Conservation (phyloP, 2,113 vertebrate genomes). For the Paedocypris sp. region DNA sequence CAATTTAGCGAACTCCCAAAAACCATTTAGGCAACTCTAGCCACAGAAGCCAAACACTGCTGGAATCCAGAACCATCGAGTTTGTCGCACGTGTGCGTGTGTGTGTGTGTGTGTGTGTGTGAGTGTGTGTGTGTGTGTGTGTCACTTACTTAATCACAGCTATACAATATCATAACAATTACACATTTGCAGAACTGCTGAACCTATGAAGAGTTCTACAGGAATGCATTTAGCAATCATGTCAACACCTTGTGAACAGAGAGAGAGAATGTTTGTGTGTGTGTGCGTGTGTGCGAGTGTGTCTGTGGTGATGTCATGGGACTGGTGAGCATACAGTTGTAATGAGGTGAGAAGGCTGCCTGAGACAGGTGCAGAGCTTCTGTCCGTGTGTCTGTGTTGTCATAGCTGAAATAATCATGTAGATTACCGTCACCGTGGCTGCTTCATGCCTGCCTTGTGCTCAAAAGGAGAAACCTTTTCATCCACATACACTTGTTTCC, state of each 20-base stretch:
- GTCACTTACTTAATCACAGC: not conserved
- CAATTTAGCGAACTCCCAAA: too few relatives aligned
- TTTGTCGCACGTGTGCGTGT: too few relatives aligned
- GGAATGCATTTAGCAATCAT: not conserved
- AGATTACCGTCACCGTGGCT: conserved; percentile 32
- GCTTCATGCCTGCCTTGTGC: conserved; percentile 33
- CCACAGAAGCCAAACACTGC: too few relatives aligned
- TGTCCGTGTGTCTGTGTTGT: conserved; percentile 18
- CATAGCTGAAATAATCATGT: conserved; percentile 1
- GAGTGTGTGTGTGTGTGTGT: not conserved
- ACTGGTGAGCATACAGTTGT: conserved; percentile 23
- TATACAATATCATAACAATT: conserved; percentile 6
- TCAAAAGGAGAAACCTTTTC: conserved; percentile 39
- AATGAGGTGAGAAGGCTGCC: conserved; percentile 31
- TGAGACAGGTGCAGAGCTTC: conserved; percentile 21
- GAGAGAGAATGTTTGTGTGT: not conserved
- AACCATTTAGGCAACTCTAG: too few relatives aligned
- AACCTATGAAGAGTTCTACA: not conserved
- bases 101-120: too few relatives aligned
- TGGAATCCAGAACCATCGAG: too few relatives aligned
- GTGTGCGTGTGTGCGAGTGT: not conserved
- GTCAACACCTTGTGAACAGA: not conserved
- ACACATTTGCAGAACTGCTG: not conserved
- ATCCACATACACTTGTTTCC: conserved; percentile 31
- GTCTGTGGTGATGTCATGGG: conserved; percentile 17